These are phyloP conservation scores for Sipunculus nudus DNA, from an alignment of 2,888 invertebrate species.

Conservation along the genomic window DNA sequence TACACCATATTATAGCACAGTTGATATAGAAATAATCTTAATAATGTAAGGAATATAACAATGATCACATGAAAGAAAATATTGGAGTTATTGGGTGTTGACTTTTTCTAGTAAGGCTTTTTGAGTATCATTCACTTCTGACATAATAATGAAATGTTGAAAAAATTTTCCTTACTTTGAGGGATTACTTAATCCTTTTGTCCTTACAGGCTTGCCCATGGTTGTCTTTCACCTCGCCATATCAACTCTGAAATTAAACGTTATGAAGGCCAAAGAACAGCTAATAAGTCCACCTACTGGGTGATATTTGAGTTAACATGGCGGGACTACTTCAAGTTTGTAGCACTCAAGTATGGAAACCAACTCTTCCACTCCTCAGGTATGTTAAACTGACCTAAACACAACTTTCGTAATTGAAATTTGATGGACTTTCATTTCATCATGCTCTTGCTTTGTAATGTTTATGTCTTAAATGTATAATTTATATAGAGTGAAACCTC, in stretches of 20 bases:
- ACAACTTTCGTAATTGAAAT: background rate
- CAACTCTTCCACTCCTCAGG: slow-evolving; percentile 46
- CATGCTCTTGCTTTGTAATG: background rate
- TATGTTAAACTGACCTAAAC: background rate
- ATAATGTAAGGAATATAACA: no score
- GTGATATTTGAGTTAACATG: slow-evolving; percentile 59
- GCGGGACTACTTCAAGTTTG: slow-evolving; percentile 59
- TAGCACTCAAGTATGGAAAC: slow-evolving; percentile 54
- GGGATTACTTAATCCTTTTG: no score
- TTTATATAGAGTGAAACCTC: no score
- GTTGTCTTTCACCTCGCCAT: slow-evolving; percentile 52
- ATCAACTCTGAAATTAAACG: slow-evolving; percentile 55
- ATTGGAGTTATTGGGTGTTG: no score
- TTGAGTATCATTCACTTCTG: background rate
- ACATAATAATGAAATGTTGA: background rate
- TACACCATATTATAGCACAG: no score
- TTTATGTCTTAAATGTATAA: no score
- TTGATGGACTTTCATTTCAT: no score
- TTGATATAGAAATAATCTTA: no score
- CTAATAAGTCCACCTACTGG: slow-evolving; percentile 60
- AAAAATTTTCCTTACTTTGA: background rate
- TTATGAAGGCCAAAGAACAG: slow-evolving; percentile 49
- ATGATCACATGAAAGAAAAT: no score
- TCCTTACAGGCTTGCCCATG: slow-evolving; percentile 50
- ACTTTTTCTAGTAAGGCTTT: no score